These are phyloP conservation scores for Phania funesta DNA, from an alignment of 2,888 invertebrate genomes.

Conservation along the genomic window DNA sequence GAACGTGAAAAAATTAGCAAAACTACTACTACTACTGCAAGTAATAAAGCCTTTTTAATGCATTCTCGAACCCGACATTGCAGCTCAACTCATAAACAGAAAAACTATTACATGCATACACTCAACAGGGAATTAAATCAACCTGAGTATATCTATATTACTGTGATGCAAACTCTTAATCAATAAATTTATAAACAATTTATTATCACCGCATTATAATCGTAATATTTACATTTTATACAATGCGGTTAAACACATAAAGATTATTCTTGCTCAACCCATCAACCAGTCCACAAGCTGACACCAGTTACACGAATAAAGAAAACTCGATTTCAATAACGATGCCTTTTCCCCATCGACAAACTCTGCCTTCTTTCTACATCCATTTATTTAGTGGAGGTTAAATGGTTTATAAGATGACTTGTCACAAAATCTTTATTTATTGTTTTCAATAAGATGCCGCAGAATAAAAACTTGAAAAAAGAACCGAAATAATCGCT, in stretches of 20 bases:
- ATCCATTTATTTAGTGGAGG: constrained; percentile 11
- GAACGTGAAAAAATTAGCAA: too few species aligned
- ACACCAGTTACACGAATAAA: neutral
- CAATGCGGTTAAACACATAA: constrained; percentile 52
- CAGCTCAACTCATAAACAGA: neutral
- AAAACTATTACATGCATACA: neutral
- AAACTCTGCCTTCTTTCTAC: neutral
- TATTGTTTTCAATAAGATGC: constrained; percentile 77
- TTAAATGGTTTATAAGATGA: constrained; percentile 63
- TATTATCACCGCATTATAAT: constrained; percentile 74
- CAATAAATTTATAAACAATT: constrained; percentile 71
- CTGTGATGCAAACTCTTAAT: neutral
- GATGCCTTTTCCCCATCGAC: neutral
- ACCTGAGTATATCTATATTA: neutral
- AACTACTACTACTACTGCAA: too few species aligned
- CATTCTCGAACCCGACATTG: neutral
- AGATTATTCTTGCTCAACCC: neutral
- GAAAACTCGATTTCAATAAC: constrained; percentile 19
- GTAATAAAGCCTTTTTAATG: too few species aligned
- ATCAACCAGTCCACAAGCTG: constrained; percentile 4
- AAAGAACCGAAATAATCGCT: constrained; percentile 22
- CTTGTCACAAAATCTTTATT: constrained; percentile 74
- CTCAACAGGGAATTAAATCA: constrained; percentile 17
- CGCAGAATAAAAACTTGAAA: constrained; percentile 64
- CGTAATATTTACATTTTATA: constrained; percentile 51